Evolutionary conservation across 2,888 invertebrate genomes (phyloP), one percentile per base, ranked within the genome.

Genomic region (Tetheella fluctuosa): DNA sequence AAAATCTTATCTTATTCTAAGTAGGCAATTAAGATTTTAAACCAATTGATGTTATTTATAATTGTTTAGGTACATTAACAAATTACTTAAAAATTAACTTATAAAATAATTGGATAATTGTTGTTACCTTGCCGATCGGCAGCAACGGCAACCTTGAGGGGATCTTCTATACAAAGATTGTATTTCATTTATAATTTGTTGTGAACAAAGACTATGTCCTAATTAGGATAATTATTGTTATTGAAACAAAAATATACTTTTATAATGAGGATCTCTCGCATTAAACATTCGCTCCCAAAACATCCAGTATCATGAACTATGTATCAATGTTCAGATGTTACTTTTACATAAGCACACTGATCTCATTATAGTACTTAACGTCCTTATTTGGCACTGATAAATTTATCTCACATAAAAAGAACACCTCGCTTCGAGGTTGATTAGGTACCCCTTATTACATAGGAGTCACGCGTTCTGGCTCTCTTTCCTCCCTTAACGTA

Each of bases 401-500:
- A 23, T 30, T 52, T 37, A 42, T 59, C 68, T 70, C 30, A 8
- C 23, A 59, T 55, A 59, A 57, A 37, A 64, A 59, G 28, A 12
- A 53, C 59, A 23, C 12, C 17, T 23, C n/a, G 7, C 7, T 34
- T 39, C 10, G 20, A 15, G 39, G 15, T 37, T 42, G 15, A 20
- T 28, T n/a, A n/a, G n/a, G n/a, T n/a, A 30, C 7, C 54, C 12
- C 60, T 17, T n/a, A 30, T 59, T 64, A 90, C 87, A 88, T 88
- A 39, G 88, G 85, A 66, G 86, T 86, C 62, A 84, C 73, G 70
- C 87, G 81, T 69, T 92, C 90, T 42, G 90, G 88, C 77, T 91
- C 86, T 52, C 84, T 88, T 52, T 90, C 85, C 62, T 86, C 92
- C 73, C 80, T 89, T 42, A 91, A 75, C 37, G 87, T 89, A 66